phyloP scores from a whole-genome alignment of 2,797 vertebrate species.

The Otolemur crassicaudatus region DNA sequence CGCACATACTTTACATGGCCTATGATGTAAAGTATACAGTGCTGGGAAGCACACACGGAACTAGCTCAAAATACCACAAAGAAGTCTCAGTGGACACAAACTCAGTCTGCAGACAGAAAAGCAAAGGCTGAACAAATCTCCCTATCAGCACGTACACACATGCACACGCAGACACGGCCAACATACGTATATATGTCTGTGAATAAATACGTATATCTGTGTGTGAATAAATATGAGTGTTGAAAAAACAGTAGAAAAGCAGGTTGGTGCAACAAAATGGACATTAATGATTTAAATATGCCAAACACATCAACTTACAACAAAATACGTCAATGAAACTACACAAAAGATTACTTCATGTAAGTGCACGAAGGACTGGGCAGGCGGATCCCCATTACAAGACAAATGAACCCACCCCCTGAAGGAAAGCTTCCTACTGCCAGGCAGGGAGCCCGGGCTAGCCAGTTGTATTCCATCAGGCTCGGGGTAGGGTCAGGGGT shows the following conservation, averaged over 20 bases:
- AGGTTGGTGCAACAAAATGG: conserved; percentile 59
- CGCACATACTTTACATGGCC: conserved; percentile 91
- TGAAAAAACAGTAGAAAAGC: conserved; percentile 78
- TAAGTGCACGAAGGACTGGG: conserved; percentile 79
- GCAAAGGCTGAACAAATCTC: conserved; percentile 42
- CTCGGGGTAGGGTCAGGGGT: background rate
- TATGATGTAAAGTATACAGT: conserved; percentile 92
- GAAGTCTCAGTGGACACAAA: conserved; percentile 86
- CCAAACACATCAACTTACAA: conserved; percentile 84
- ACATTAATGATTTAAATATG: conserved; percentile 86
- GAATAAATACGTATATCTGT: conserved; percentile 74
- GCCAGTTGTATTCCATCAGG: conserved; percentile 64
- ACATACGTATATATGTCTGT: conserved; percentile 22
- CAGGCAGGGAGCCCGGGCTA: conserved; percentile 63
- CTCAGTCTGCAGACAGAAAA: conserved; percentile 78
- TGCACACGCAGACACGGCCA: background rate
- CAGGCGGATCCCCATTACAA: conserved; percentile 82
- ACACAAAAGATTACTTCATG: conserved; percentile 76
- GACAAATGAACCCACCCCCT: conserved; percentile 90
- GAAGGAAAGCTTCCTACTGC: conserved; percentile 73
- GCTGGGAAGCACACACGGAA: conserved; percentile 91
- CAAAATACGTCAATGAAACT: conserved; percentile 77
- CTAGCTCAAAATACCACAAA: conserved; percentile 84
- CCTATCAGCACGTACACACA: conserved; percentile 48
- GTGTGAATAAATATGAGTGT: conserved; percentile 77